phyloP scores from a whole-genome alignment of 2,113 vertebrate genomes.

The Heterochromis multidens region DNA sequence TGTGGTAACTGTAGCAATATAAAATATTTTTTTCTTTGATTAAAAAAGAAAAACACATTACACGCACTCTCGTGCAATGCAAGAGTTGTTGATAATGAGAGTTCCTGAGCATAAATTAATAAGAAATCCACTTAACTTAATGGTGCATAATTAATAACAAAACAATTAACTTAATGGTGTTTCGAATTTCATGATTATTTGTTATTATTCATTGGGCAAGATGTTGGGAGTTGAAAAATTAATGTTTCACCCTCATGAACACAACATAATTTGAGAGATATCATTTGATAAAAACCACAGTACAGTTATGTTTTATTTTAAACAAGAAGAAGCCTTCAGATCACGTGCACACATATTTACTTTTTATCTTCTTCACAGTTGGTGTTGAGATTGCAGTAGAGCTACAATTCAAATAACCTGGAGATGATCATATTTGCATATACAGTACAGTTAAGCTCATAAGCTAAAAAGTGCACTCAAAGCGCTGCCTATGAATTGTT shows the following conservation, averaged over 20 bases:
- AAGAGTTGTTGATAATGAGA: background rate
- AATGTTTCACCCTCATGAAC: background rate
- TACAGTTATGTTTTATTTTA: background rate
- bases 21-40: background rate
- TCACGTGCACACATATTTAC: background rate
- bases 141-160: constrained; percentile 6
- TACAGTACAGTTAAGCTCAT: constrained; percentile 7
- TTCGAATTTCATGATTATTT: background rate
- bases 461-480: background rate
- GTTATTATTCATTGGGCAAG: background rate
- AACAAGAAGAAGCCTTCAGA: background rate
- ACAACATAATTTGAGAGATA: background rate
- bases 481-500: background rate
- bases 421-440: constrained; percentile 19
- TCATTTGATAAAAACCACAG: background rate
- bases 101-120: background rate
- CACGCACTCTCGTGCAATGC: background rate
- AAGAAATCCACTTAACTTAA: constrained; percentile 10
- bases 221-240: background rate
- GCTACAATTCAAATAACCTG: constrained; percentile 17
- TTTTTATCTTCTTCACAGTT: constrained; percentile 12
- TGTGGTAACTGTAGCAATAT: background rate
- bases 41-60: background rate
- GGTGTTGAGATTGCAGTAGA: constrained; percentile 1
- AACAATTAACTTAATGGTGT: constrained; percentile 11